These are phyloP conservation scores for Cremastinae sp. DNA, from an alignment of 2,888 invertebrate species.

Conservation along the genomic window DNA sequence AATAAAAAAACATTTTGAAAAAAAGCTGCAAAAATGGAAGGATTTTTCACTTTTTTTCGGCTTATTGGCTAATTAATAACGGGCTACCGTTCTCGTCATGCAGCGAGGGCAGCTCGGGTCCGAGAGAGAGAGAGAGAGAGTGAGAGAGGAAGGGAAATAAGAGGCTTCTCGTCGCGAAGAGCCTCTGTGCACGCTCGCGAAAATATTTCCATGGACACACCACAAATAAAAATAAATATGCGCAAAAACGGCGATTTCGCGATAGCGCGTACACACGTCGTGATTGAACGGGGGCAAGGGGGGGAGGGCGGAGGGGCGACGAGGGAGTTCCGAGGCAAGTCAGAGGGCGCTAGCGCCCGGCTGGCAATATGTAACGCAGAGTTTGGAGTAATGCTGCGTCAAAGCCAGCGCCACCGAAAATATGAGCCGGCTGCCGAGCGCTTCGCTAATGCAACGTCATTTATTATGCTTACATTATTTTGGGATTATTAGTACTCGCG, in stretches of 20 bases:
- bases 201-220: constrained; percentile 14
- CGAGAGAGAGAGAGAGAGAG: not conserved
- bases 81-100: constrained; percentile 56
- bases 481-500: constrained; percentile 78
- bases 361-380: constrained; percentile 77
- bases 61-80: constrained; percentile 61
- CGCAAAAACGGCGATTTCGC: constrained; percentile 49
- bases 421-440: constrained; percentile 79
- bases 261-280: constrained; percentile 53
- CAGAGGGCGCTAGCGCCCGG: constrained; percentile 45
- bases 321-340: constrained; percentile 27
- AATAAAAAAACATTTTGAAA: constrained; percentile 13
- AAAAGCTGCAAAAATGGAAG: constrained; percentile 2
- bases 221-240: constrained; percentile 51
- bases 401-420: constrained; percentile 80
- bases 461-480: constrained; percentile 80
- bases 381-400: constrained; percentile 79
- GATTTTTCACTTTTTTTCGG: constrained; percentile 49
- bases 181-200: constrained; percentile 49
- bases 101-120: not conserved
- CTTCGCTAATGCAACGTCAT: constrained; percentile 77
- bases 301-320: constrained; percentile 28
- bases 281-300: constrained; percentile 42
- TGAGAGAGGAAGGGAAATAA: constrained; percentile 7
- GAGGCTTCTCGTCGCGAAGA: constrained; percentile 29